phyloP scores from a whole-genome alignment of 2,888 invertebrate species.

The Emmelina monodactyla region DNA sequence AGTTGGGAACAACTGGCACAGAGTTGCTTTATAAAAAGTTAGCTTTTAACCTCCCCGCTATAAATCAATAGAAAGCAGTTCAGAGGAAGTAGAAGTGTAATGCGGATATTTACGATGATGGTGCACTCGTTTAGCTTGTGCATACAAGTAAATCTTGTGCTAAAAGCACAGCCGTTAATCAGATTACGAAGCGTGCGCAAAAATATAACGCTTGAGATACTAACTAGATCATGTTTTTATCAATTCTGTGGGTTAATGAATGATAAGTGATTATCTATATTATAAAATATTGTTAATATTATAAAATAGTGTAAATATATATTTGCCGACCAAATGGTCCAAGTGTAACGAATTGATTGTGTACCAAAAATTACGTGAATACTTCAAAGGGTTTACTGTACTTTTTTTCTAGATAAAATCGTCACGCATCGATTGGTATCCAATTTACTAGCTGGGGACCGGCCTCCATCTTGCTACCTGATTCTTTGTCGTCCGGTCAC shows the following conservation, averaged over 20 bases:
- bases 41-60: constrained; percentile 46
- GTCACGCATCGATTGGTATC: constrained; percentile 52
- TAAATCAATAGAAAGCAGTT: constrained; percentile 59
- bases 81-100: constrained; percentile 47
- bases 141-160: no score
- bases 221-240: no score
- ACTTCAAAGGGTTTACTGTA: constrained; percentile 38
- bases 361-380: constrained; percentile 40
- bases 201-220: no score
- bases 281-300: no score
- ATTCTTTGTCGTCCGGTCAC: constrained; percentile 48
- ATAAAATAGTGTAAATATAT: no score
- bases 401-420: constrained; percentile 46
- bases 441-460: constrained; percentile 47
- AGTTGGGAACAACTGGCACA: constrained; percentile 57
- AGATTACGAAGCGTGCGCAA: no score
- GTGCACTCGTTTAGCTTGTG: no score
- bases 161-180: no score
- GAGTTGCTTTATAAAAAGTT: constrained; percentile 57
- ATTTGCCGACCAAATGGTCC: no score
- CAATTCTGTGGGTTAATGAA: no score
- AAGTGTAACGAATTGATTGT: no score
- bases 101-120: constrained; percentile 53
- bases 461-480: constrained; percentile 29
- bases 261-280: no score